Percentiles rank a stretch among this genome's conserved stretches.
phyloP scores from a whole-genome alignment of 2,113 vertebrate species.

The Triplophysa tibetana region DNA sequence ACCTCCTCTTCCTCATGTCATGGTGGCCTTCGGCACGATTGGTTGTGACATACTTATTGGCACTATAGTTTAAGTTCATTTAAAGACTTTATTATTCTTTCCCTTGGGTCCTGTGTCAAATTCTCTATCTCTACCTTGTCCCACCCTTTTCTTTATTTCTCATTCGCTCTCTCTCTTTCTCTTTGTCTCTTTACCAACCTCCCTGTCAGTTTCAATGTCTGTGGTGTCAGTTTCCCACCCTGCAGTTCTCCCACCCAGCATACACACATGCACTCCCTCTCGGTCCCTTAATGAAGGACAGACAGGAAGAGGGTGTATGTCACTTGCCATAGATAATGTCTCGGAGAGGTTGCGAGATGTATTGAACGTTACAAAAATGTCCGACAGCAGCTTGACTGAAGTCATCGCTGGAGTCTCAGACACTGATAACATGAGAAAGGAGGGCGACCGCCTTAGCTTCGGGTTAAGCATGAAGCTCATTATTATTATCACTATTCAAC shows the following conservation, averaged over 20 bases:
- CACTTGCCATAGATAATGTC: slow-evolving; percentile 50
- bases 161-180: slow-evolving; percentile 16
- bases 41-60: slow-evolving; percentile 58
- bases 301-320: slow-evolving; percentile 32
- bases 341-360: slow-evolving; percentile 40
- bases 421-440: slow-evolving; percentile 36
- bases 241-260: slow-evolving; percentile 2
- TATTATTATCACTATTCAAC: slow-evolving; percentile 34
- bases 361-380: slow-evolving; percentile 42
- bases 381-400: slow-evolving; percentile 24
- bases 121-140: slow-evolving; percentile 27
- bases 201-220: slow-evolving; percentile 46
- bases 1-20: slow-evolving; percentile 23
- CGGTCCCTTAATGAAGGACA: slow-evolving; percentile 33
- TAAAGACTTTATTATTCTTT: slow-evolving; percentile 58
- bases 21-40: slow-evolving; percentile 44
- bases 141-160: slow-evolving; percentile 19
- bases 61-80: slow-evolving; percentile 56
- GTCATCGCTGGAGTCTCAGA: slow-evolving; percentile 29
- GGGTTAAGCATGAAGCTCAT: slow-evolving; percentile 42
- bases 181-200: slow-evolving; percentile 8
- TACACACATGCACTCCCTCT: slow-evolving; percentile 19
- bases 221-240: slow-evolving; percentile 17
- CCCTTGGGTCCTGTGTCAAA: slow-evolving; percentile 50
- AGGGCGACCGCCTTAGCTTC: slow-evolving; percentile 27